A percentile compares a stretch with the other conserved stretches of the same genome.
These are phyloP conservation scores for Caenorhabditis inopinata DNA, from an alignment of 1,140 invertebrate genomes.

Conservation along the genomic window DNA sequence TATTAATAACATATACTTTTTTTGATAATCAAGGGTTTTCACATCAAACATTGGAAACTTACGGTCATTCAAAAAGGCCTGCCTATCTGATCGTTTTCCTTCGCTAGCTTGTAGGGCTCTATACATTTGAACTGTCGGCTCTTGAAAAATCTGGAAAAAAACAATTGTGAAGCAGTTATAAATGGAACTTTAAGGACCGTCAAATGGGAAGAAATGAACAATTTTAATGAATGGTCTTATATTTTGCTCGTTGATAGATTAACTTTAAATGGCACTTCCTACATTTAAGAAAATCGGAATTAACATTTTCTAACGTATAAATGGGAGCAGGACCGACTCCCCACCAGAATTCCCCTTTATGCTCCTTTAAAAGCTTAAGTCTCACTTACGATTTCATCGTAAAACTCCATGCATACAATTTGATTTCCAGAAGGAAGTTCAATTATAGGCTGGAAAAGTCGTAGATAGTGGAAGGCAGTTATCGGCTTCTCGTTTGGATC, in stretches of 20 bases:
- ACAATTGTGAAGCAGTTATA: no score
- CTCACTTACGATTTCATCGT: constrained; percentile 82
- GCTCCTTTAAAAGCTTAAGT: not conserved
- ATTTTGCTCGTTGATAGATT: no score
- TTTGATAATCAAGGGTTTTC: no score
- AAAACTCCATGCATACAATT: constrained; percentile 85
- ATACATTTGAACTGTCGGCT: constrained; percentile 89
- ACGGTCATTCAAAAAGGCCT: constrained; percentile 51
- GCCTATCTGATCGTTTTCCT: constrained; percentile 46
- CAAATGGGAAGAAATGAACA: no score
- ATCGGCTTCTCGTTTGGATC: constrained; percentile 93
- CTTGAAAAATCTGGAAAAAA: constrained; percentile 76
- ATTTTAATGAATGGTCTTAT: no score
- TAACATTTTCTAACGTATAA: no score
- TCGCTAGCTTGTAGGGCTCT: constrained; percentile 74
- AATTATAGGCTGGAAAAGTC: constrained; percentile 77
- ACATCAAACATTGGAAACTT: no score
- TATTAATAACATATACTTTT: no score
- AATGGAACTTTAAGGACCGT: no score
- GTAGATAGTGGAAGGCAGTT: constrained; percentile 91
- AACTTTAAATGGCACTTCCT: no score
- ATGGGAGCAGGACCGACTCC: no score
- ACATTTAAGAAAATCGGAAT: no score
- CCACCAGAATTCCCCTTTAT: not conserved
- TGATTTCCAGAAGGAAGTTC: constrained; percentile 73